Evolutionary conservation across 2,888 invertebrate genomes (phyloP).

Genomic region (Drosophila meridiana): DNA sequence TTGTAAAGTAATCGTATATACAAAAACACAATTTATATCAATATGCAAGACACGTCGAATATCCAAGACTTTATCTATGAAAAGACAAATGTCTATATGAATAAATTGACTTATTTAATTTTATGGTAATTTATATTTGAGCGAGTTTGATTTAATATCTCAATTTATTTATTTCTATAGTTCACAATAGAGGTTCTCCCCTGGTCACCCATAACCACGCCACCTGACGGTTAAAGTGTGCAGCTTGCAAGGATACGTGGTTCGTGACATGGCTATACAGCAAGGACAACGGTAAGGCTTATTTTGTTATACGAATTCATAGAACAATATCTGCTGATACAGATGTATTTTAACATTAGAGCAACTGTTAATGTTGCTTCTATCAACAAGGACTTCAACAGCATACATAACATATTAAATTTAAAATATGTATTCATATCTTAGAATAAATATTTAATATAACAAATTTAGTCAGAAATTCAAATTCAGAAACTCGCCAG

Average conservation of each 20-base stretch:
- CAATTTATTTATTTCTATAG: constrained; percentile 3
- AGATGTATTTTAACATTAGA: background rate
- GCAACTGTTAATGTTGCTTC: background rate
- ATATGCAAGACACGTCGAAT: too few species aligned
- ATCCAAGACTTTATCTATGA: background rate
- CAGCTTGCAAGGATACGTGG: constrained; percentile 41
- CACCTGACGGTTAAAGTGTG: constrained; percentile 30
- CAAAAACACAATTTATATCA: too few species aligned
- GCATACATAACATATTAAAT: too few species aligned
- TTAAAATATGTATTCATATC: background rate
- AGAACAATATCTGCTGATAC: background rate
- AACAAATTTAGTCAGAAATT: background rate
- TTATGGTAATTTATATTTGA: background rate
- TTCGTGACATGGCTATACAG: constrained; percentile 32
- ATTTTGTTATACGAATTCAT: constrained; percentile 15
- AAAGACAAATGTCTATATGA: background rate
- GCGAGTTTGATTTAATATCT: background rate
- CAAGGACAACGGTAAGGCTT: constrained; percentile 35
- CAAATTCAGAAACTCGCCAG: background rate
- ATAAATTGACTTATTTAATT: background rate
- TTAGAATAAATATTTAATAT: background rate
- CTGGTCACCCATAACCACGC: constrained; percentile 23
- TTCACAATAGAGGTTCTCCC: constrained; percentile 1
- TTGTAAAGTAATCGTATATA: background rate
- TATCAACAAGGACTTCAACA: background rate